Conservation (phyloP, 2,888 invertebrate genomes). For the Mycogona germanica region DNA sequence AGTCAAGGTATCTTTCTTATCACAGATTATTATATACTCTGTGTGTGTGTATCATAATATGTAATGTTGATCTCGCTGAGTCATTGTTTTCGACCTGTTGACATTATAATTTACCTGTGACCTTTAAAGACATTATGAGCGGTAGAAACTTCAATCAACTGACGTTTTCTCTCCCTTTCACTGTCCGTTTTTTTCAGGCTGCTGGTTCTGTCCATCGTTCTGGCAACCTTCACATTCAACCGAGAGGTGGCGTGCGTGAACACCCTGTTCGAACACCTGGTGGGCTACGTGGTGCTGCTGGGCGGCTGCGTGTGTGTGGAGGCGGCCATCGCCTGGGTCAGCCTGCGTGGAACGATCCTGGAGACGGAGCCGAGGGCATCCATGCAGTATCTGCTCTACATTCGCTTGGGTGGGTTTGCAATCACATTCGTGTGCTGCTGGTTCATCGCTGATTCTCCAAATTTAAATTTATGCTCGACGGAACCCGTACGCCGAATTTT, state of each 20-base stretch:
- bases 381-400: conserved; percentile 67
- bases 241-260: conserved; percentile 35
- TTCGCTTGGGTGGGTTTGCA: conserved; percentile 50
- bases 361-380: conserved; percentile 56
- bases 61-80: no score
- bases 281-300: conserved; percentile 49
- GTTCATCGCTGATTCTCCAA: no score
- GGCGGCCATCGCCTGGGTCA: conserved; percentile 55
- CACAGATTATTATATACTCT: no score
- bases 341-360: conserved; percentile 65
- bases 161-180: conserved; percentile 8
- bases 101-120: no score
- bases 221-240: conserved; percentile 46
- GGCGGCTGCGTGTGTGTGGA: conserved; percentile 46
- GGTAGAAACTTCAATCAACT: no score
- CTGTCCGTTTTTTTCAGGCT: conserved; percentile 44
- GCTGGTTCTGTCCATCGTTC: conserved; percentile 44
- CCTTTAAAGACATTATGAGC: no score
- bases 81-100: no score
- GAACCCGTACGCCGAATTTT: no score
- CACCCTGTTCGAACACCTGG: conserved; percentile 39
- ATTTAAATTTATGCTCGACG: no score
- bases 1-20: no score
- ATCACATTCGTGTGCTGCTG: background rate
- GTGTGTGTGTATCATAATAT: no score